Conservation (phyloP, 2,888 invertebrate species). For the Artemia sinica region DNA sequence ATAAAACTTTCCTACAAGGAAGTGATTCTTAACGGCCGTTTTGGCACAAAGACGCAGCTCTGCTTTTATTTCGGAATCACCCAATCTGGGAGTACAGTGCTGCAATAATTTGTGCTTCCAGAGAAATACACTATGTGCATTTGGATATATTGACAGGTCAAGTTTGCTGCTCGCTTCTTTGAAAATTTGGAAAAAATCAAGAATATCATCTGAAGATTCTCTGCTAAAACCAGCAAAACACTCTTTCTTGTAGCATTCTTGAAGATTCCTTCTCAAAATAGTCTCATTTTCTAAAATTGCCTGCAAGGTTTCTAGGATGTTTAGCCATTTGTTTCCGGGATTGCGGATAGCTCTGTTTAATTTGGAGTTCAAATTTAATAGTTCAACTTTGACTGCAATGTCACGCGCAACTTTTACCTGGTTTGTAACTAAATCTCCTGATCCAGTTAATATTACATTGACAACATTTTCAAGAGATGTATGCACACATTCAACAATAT, state of each 20-base stretch:
- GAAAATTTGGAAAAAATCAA: background rate
- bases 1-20: background rate
- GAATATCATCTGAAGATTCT: background rate
- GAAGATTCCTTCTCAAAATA: background rate
- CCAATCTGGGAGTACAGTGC: background rate
- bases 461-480: background rate
- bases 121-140: constrained; percentile 1
- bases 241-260: background rate
- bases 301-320: background rate
- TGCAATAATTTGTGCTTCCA: constrained; percentile 8
- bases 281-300: background rate
- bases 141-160: background rate
- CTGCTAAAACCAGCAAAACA: background rate
- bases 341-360: background rate
- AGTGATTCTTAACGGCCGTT: background rate
- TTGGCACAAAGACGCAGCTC: background rate
- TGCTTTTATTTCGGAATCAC: background rate
- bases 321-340: background rate
- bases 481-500: constrained; percentile 15
- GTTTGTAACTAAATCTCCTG: background rate
- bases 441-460: background rate
- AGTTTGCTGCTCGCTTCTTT: background rate
- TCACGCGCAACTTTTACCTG: background rate
- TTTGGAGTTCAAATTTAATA: background rate
- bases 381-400: background rate